Evolutionary conservation across 2,888 invertebrate species (phyloP).

Genomic region (Metacarcinus magister): DNA sequence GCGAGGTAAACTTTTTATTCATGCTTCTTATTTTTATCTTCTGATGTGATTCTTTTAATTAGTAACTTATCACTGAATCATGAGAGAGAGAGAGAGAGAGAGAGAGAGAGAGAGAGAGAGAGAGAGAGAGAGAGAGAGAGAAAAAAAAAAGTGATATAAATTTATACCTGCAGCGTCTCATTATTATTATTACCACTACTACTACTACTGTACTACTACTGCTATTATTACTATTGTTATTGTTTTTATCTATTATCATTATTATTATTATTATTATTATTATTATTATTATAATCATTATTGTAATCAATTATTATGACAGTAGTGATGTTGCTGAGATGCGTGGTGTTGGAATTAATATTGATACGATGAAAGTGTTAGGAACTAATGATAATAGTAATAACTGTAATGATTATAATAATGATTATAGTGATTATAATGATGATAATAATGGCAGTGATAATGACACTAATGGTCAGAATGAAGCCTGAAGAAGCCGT

Average conservation of each 20-base stretch:
- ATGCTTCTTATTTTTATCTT: neutral
- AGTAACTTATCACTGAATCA: neutral
- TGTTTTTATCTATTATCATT: too few relatives aligned
- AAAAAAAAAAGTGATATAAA: neutral
- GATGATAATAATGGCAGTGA: neutral
- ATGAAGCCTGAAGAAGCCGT: neutral
- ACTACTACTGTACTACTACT: conserved; percentile 21
- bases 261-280: too few relatives aligned
- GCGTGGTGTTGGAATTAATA: too few relatives aligned
- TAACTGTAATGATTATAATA: neutral
- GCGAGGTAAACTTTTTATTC: conserved; percentile 69
- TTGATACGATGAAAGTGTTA: too few relatives aligned
- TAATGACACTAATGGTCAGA: neutral
- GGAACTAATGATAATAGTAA: neutral
- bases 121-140: conserved; percentile 6
- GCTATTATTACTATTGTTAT: neutral
- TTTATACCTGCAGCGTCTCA: neutral
- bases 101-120: neutral
- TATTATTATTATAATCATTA: too few relatives aligned
- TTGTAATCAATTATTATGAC: neutral
- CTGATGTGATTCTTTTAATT: neutral
- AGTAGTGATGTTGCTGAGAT: too few relatives aligned
- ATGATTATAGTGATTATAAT: too few relatives aligned
- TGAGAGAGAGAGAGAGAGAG: neutral
- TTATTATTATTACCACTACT: conserved; percentile 40